A percentile compares a stretch with the other conserved stretches of the same genome.
These are phyloP conservation scores for Aphidius gifuensis DNA, from an alignment of 1,140 invertebrate species.

Conservation along the genomic window DNA sequence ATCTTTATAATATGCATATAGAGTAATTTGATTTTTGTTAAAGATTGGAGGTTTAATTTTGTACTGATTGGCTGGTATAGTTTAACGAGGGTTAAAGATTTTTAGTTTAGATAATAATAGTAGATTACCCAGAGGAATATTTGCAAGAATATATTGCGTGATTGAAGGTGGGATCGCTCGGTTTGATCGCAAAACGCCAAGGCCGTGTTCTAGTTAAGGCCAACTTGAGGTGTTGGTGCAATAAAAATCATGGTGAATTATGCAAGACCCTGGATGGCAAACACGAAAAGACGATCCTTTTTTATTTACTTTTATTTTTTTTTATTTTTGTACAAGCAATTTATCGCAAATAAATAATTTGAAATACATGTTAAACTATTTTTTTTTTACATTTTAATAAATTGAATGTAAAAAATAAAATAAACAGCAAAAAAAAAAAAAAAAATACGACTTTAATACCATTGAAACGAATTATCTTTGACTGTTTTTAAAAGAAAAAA, in stretches of 20 bases:
- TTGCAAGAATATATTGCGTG: conserved; percentile 7
- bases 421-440: too few relatives aligned
- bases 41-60: conserved; percentile 7
- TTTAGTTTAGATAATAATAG: not conserved
- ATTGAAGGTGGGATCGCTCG: not conserved
- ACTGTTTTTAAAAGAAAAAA: too few relatives aligned
- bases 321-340: not conserved
- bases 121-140: not conserved
- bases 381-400: too few relatives aligned
- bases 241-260: not conserved
- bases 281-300: not conserved
- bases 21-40: conserved; percentile 10
- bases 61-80: conserved; percentile 9
- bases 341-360: too few relatives aligned
- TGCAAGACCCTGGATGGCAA: not conserved
- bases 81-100: conserved; percentile 13
- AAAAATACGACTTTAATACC: too few relatives aligned
- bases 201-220: conserved; percentile 8
- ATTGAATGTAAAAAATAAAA: too few relatives aligned
- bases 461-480: too few relatives aligned
- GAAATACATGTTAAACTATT: too few relatives aligned
- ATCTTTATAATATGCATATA: not conserved
- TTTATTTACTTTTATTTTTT: not conserved
- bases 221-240: not conserved
- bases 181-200: conserved; percentile 10